These are phyloP conservation scores for Chionis minor DNA, from an alignment of 2,113 vertebrate species.

Conservation along the genomic window DNA sequence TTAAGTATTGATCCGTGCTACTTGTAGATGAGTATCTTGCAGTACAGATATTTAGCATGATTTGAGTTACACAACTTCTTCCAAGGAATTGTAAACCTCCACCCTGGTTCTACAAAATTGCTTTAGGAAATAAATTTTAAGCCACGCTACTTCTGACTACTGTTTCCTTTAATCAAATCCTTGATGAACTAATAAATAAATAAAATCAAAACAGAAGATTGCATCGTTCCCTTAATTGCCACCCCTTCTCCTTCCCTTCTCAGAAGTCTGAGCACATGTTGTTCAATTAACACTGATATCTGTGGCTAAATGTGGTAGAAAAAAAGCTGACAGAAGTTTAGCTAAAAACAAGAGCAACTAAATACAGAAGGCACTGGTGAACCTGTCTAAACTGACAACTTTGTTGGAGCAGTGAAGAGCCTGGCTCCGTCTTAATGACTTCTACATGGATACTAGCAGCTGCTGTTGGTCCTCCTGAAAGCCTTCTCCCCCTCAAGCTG, in stretches of 20 bases:
- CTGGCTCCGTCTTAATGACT: not conserved
- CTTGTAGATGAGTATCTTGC: not conserved
- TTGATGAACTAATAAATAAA: not conserved
- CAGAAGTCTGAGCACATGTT: not conserved
- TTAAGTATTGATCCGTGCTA: not conserved
- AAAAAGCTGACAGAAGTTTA: not conserved
- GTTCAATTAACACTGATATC: not conserved
- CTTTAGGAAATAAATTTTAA: not conserved
- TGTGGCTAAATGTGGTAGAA: not conserved
- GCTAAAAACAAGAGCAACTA: not conserved
- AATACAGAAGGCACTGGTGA: not conserved
- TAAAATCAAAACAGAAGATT: not conserved
- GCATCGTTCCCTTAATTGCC: not conserved
- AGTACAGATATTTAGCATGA: not conserved
- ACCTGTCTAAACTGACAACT: not conserved
- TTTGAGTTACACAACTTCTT: not conserved
- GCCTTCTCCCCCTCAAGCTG: not conserved
- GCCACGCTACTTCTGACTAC: not conserved
- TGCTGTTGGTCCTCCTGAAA: accelerated
- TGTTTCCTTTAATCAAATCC: not conserved
- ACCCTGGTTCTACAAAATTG: not conserved
- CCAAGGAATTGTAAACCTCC: not conserved
- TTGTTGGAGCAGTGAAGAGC: not conserved
- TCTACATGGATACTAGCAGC: not conserved
- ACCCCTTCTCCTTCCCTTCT: not conserved